A percentile compares a stretch with the other conserved stretches of the same genome.
Conservation (phyloP, 1,140 invertebrate species). For the Homarus americanus region DNA sequence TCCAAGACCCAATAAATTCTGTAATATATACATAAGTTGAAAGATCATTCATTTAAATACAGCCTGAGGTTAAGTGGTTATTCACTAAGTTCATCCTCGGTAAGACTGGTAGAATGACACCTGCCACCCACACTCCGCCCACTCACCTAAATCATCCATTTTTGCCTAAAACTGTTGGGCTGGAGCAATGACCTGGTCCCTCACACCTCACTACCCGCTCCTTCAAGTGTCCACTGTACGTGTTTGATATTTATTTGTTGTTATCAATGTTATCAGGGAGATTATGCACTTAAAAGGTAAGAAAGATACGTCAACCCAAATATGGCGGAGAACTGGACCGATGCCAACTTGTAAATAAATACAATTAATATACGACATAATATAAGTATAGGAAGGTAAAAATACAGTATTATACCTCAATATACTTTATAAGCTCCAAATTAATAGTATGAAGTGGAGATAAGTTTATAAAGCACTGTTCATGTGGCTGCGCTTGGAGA, state of each 20-base stretch:
- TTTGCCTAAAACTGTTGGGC: neutral
- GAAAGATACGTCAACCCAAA: constrained; percentile 39
- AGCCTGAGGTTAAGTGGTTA: too few species aligned
- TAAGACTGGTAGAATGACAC: neutral
- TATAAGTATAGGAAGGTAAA: too few species aligned
- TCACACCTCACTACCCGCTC: neutral
- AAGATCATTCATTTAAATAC: too few species aligned
- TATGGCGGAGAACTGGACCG: constrained; percentile 56
- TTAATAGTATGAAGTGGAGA: too few species aligned
- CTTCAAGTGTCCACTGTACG: constrained; percentile 3
- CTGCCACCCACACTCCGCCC: constrained; percentile 3
- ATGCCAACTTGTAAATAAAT: constrained; percentile 27
- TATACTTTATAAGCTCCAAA: too few species aligned
- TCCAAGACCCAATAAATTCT: too few species aligned
- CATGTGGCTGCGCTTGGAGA: neutral
- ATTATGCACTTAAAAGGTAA: constrained; percentile 23
- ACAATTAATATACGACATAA: too few species aligned
- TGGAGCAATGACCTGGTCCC: neutral
- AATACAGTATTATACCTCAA: too few species aligned
- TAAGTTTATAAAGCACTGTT: too few species aligned
- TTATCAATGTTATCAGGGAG: constrained; percentile 35
- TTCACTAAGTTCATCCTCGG: too few species aligned
- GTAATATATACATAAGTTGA: too few species aligned
- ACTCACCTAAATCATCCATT: constrained; percentile 60
- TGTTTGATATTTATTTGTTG: constrained; percentile 1